phyloP scores from a whole-genome alignment of 37 sponge, comb jelly and placozoan genomes.

The Amphimedon queenslandica region DNA sequence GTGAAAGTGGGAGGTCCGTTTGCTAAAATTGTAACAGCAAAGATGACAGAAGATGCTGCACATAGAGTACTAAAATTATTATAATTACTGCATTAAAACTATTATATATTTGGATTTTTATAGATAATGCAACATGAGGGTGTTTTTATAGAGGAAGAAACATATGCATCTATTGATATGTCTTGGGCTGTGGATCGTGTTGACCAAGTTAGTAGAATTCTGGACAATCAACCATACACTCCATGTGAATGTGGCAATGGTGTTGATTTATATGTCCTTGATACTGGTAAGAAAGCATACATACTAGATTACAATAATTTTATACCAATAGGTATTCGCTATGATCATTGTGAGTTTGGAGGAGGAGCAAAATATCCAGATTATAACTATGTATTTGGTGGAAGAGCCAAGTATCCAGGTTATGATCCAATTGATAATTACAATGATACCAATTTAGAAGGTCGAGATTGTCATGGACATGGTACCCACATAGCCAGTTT shows the following conservation, averaged over 20 bases:
- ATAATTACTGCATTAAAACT: not conserved
- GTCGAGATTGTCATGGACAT: conserved; percentile 65
- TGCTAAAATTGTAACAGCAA: conserved; percentile 41
- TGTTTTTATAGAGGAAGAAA: too few relatives aligned
- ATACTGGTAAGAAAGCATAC: too few relatives aligned
- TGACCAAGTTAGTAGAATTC: conserved; percentile 49
- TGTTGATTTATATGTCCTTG: conserved; percentile 71
- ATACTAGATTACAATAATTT: too few relatives aligned
- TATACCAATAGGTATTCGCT: conserved; percentile 48
- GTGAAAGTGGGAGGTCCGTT: conserved; percentile 16
- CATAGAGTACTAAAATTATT: conserved; percentile 16
- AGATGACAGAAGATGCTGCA: conserved; percentile 19
- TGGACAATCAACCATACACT: conserved; percentile 41
- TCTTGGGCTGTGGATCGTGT: conserved; percentile 61
- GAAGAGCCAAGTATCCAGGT: conserved; percentile 9
- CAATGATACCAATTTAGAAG: conserved; percentile 8
- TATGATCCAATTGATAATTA: conserved; percentile 40
- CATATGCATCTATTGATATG: too few relatives aligned
- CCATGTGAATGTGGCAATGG: conserved; percentile 54
- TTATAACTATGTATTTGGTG: too few relatives aligned
- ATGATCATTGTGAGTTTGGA: conserved; percentile 39
- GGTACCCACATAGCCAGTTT: conserved; percentile 73
- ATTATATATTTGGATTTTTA: not conserved
- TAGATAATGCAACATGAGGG: not conserved
- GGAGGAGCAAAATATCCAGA: too few relatives aligned